These are phyloP conservation scores for Sarcophaga rosellei DNA, from an alignment of 2,888 invertebrate species.

Conservation along the genomic window DNA sequence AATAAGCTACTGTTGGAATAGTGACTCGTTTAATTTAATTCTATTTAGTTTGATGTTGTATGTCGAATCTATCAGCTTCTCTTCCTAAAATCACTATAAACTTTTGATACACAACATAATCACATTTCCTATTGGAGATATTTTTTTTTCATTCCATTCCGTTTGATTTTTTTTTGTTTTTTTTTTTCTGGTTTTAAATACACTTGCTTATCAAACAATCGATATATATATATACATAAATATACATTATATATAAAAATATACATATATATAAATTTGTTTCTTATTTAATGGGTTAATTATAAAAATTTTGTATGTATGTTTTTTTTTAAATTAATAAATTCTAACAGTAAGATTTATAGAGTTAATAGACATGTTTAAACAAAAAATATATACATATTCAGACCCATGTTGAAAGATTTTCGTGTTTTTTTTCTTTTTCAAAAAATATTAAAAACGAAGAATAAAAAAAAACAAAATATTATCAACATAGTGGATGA, in stretches of 20 bases:
- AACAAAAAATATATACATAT: not conserved
- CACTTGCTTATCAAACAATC: no score
- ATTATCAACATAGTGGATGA: constrained; percentile 51
- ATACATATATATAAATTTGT: not conserved
- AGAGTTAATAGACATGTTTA: not conserved
- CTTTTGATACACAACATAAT: no score
- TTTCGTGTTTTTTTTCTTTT: not conserved
- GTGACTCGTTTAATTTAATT: no score
- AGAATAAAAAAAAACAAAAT: not conserved
- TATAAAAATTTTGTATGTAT: constrained; percentile 3
- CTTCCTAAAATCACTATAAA: no score
- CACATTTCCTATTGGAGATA: no score
- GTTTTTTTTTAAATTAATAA: no score
- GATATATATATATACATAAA: not conserved
- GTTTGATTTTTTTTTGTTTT: no score
- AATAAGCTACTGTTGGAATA: no score
- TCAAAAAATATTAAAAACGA: constrained; percentile 8
- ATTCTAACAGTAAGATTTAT: constrained; percentile 21
- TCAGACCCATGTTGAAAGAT: not conserved
- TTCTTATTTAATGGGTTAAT: constrained; percentile 39
- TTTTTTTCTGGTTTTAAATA: no score
- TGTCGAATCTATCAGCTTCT: no score
- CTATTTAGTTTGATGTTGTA: no score
- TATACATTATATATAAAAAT: not conserved
- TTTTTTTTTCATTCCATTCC: no score